Percentiles rank a stretch among this genome's conserved stretches.
phyloP scores from a whole-genome alignment of 1,140 invertebrate genomes.

The Ylistrum balloti region DNA sequence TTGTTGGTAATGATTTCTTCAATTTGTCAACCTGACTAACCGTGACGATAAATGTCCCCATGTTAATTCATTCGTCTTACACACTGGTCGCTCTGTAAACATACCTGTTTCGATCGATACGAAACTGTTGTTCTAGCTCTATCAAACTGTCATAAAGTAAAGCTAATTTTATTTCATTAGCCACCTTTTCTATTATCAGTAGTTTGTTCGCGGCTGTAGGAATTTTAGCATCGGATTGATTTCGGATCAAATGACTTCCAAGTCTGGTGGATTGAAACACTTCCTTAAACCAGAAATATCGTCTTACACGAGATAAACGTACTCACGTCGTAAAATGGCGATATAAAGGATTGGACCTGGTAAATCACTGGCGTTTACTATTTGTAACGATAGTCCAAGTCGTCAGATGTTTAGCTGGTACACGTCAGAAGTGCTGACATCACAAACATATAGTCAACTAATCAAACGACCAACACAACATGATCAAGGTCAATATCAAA shows the following conservation, averaged over 20 bases:
- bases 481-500: background rate
- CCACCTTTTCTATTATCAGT: constrained; percentile 28
- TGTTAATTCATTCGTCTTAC: background rate
- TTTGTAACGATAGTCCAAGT: background rate
- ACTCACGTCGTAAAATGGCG: background rate
- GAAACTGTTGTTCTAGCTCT: constrained; percentile 38
- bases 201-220: constrained; percentile 24
- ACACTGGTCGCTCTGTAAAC: background rate
- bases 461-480: background rate
- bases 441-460: background rate
- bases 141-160: constrained; percentile 40
- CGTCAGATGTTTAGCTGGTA: background rate
- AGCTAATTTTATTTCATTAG: constrained; percentile 40
- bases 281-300: constrained; percentile 11
- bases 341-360: constrained; percentile 24
- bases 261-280: background rate
- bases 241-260: background rate
- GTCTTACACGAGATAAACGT: background rate
- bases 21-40: background rate
- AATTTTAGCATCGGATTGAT: constrained; percentile 19
- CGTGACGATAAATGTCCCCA: background rate
- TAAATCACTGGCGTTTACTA: background rate
- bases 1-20: background rate
- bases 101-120: constrained; percentile 9
- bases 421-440: background rate